Conservation (phyloP, 2,113 vertebrate species). For the Sphyrna mokarran region DNA sequence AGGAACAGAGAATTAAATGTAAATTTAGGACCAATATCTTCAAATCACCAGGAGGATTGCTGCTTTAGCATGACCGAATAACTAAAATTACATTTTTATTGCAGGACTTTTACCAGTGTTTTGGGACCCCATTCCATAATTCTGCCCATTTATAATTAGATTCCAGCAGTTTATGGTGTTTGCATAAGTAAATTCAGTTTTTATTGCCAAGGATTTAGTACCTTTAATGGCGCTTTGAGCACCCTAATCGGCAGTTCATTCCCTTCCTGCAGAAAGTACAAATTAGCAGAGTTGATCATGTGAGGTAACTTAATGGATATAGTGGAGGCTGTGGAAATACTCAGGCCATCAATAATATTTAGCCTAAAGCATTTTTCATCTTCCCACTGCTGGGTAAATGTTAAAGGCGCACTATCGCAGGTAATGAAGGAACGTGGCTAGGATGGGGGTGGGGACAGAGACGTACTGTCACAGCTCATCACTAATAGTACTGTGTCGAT, state of each 20-base stretch:
- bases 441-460: too few relatives aligned
- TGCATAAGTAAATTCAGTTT: constrained; percentile 3
- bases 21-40: not conserved
- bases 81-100: not conserved
- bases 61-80: not conserved
- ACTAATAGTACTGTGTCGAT: not conserved
- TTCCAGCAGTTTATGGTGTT: not conserved
- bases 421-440: not conserved
- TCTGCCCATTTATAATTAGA: not conserved
- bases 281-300: not conserved
- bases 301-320: not conserved
- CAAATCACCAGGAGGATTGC: not conserved
- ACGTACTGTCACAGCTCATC: not conserved
- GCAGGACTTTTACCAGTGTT: not conserved
- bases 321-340: not conserved
- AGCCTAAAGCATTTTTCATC: not conserved
- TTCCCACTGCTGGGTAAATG: not conserved
- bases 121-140: not conserved
- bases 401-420: not conserved
- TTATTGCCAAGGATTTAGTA: not conserved
- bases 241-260: not conserved
- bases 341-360: not conserved
- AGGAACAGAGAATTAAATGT: not conserved
- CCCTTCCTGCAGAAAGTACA: not conserved
- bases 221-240: not conserved